Conservation (phyloP, 2,888 invertebrate genomes). For the Scaptomyza caliginosa region DNA sequence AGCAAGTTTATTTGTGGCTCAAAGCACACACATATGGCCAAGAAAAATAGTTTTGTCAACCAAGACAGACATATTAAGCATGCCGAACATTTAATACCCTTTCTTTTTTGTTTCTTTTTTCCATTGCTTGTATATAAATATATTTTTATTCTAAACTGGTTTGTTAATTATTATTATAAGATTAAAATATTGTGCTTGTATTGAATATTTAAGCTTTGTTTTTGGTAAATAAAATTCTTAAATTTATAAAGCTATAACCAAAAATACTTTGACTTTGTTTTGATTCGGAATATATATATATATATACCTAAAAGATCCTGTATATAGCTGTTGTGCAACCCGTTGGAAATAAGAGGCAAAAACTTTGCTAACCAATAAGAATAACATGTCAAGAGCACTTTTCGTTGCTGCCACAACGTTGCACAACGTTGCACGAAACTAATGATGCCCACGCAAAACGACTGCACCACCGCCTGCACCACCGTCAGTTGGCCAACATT, state of each 20-base stretch:
- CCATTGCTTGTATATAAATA: no score
- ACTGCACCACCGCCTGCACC: background rate
- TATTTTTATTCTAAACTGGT: no score
- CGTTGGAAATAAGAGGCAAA: slow-evolving; percentile 8
- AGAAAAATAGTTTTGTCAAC: slow-evolving; percentile 41
- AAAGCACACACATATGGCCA: slow-evolving; percentile 50
- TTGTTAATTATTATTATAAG: no score
- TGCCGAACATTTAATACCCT: background rate
- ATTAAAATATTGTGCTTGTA: no score
- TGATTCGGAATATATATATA: no score
- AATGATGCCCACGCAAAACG: slow-evolving; percentile 34
- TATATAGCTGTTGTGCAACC: no score
- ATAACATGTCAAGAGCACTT: slow-evolving; percentile 75
- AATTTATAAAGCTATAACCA: no score
- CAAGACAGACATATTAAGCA: background rate
- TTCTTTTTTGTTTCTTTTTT: background rate
- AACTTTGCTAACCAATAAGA: slow-evolving; percentile 49
- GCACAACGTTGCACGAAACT: slow-evolving; percentile 34
- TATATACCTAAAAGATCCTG: no score
- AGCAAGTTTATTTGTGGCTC: slow-evolving; percentile 25
- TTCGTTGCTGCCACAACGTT: slow-evolving; percentile 43
- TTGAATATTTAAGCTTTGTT: no score
- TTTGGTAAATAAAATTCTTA: no score
- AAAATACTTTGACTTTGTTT: no score
- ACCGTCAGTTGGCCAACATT: background rate